Conservation (phyloP, 2,797 vertebrate genomes). For the Hydrocynus forskahlii region DNA sequence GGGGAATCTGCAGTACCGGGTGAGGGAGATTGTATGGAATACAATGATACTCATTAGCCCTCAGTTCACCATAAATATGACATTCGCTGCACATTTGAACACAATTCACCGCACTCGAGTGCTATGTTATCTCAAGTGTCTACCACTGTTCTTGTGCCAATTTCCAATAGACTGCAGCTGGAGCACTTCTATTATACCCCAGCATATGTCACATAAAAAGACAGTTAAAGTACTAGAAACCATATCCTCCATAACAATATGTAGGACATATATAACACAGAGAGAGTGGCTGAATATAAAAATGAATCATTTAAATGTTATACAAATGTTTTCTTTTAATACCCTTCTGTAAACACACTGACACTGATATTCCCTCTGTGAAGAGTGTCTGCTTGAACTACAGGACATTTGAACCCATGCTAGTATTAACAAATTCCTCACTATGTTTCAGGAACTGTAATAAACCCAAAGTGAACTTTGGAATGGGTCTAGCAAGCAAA, state of each 20-base stretch:
- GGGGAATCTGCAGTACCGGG: background rate
- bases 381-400: background rate
- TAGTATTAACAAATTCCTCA: background rate
- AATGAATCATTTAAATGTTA: constrained; percentile 9
- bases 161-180: constrained; percentile 9
- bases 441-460: background rate
- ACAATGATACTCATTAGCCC: background rate
- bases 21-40: background rate
- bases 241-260: background rate
- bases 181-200: background rate
- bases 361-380: background rate
- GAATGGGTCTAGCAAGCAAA: background rate
- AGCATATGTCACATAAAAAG: background rate
- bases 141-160: background rate
- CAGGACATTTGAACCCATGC: background rate
- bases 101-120: background rate
- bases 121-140: constrained; percentile 17
- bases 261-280: background rate
- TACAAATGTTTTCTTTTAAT: constrained; percentile 10
- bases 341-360: background rate
- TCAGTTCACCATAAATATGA: background rate
- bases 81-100: constrained; percentile 3
- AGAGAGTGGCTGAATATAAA: background rate
- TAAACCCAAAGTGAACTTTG: background rate
- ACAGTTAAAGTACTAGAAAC: background rate